phyloP scores from a whole-genome alignment of 2,888 invertebrate genomes.

The Sesamia inferens region DNA sequence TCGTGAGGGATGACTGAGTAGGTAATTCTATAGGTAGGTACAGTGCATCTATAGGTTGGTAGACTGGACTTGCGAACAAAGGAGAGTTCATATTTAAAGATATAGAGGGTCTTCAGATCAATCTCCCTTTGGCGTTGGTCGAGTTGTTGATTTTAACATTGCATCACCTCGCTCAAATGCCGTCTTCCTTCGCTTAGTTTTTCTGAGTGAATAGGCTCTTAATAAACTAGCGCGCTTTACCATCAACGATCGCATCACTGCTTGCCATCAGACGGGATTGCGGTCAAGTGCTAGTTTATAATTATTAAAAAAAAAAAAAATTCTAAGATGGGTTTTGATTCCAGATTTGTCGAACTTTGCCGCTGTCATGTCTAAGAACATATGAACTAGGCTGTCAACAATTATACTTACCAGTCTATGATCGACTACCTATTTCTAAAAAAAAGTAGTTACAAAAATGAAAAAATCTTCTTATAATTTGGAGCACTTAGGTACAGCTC shows the following conservation, averaged over 20 bases:
- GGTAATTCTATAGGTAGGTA: neutral
- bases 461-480: neutral
- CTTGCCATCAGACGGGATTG: too few relatives aligned
- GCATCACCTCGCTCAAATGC: too few relatives aligned
- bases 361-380: neutral
- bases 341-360: neutral
- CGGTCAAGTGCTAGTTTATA: too few relatives aligned
- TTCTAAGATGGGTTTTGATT: neutral
- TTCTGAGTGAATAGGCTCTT: too few relatives aligned
- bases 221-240: too few relatives aligned
- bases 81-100: conserved; percentile 1
- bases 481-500: neutral
- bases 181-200: too few relatives aligned
- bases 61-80: neutral
- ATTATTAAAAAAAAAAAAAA: too few relatives aligned
- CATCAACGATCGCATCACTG: too few relatives aligned
- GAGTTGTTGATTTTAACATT: too few relatives aligned
- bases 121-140: too few relatives aligned
- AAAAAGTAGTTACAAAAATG: neutral
- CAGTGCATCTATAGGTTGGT: neutral
- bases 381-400: neutral
- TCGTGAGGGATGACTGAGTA: conserved; percentile 29
- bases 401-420: neutral
- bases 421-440: neutral
- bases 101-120: too few relatives aligned